Evolutionary conservation across 2,113 vertebrate species (phyloP).

Genomic region (Meleagris gallopavo): DNA sequence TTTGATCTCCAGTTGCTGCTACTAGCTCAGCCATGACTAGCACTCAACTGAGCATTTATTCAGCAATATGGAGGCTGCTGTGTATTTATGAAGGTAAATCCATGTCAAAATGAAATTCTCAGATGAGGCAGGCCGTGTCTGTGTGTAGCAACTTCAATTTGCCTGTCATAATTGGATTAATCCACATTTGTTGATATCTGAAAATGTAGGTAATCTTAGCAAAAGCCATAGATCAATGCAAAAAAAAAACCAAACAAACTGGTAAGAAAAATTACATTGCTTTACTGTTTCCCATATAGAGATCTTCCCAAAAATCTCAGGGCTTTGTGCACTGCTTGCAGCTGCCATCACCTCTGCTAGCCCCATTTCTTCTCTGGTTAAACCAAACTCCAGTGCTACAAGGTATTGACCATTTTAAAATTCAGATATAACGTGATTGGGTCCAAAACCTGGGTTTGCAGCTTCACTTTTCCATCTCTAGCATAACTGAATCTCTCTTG

Average conservation of each 20-base stretch:
- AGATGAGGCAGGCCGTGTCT: neutral
- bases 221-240: neutral
- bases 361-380: neutral
- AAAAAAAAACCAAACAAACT: neutral
- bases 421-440: fast-evolving
- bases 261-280: neutral
- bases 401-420: neutral
- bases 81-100: neutral
- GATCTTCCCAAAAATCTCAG: neutral
- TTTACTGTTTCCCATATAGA: neutral
- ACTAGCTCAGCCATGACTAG: neutral
- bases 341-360: neutral
- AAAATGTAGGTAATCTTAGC: neutral
- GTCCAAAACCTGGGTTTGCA: neutral
- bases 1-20: neutral
- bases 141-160: neutral
- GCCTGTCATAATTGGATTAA: neutral
- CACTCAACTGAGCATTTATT: neutral
- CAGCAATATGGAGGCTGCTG: neutral
- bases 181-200: neutral
- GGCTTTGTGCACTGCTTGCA: neutral
- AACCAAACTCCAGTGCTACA: neutral
- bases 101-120: neutral
- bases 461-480: neutral
- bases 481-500: neutral